A percentile compares a stretch with the other conserved stretches of the same genome.
These are phyloP conservation scores for Oryctes rhinoceros DNA, from an alignment of 1,140 invertebrate species.

Conservation along the genomic window DNA sequence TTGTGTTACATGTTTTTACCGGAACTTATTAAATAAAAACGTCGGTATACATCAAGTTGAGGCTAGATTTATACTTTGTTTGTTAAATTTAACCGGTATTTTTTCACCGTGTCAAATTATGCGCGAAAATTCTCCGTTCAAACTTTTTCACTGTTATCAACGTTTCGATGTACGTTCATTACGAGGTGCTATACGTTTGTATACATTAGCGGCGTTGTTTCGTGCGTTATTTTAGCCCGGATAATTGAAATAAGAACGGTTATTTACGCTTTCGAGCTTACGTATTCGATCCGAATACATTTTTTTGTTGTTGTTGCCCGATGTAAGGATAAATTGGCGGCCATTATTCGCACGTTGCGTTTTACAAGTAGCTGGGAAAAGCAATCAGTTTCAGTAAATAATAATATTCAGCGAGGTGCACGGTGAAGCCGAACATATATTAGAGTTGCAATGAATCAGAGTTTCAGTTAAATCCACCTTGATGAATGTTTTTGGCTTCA, in stretches of 20 bases:
- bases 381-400: constrained; percentile 58
- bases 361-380: constrained; percentile 49
- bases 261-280: not conserved
- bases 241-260: constrained; percentile 30
- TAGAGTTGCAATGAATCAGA: constrained; percentile 61
- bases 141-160: constrained; percentile 6
- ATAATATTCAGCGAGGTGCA: constrained; percentile 57
- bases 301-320: not conserved
- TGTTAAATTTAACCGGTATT: not conserved
- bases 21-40: constrained; percentile 38
- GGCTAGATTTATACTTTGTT: constrained; percentile 24
- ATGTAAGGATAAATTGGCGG: constrained; percentile 7
- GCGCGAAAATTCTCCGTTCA: not conserved
- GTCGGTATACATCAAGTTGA: constrained; percentile 9
- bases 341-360: constrained; percentile 11
- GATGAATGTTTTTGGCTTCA: constrained; percentile 62
- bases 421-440: constrained; percentile 59
- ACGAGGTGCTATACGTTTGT: not conserved
- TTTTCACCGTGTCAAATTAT: constrained; percentile 9
- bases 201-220: not conserved
- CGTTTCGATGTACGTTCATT: not conserved
- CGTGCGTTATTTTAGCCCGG: not conserved
- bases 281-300: constrained; percentile 1
- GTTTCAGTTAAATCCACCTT: constrained; percentile 62
- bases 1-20: constrained; percentile 40